Evolutionary conservation across 2,113 vertebrate species (phyloP), one percentile per base, ranked within the genome.

Genomic region (Ictalurus punctatus): DNA sequence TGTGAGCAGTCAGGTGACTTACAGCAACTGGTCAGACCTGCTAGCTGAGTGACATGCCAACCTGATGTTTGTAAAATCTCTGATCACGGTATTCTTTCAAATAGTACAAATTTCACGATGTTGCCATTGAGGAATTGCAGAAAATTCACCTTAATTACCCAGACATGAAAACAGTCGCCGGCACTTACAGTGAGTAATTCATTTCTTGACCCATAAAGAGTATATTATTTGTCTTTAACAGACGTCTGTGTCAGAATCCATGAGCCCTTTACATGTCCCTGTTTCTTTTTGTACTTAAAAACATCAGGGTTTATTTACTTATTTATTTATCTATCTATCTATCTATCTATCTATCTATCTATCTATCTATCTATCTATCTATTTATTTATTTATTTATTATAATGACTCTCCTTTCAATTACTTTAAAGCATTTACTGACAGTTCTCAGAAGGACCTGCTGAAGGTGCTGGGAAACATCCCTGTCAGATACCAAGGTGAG

Each of bases 391-490:
- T 44, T 6, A 44, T 58, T 80, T 6, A n/a, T 54, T 2, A 19
- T n/a, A 21, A 73, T 56, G 16, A 21, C 27, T 83, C 2, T 34
- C n/a, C 27, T 67, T 34, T 63, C 27, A 48, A 90, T 88, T 61
- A 90, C 73, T 86, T 94, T 95, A 89, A 92, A 99, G 98, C 97
- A 58, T 99, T 97, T 93, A 98, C 93, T 91, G 97, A 99, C 92
- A 95, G 95, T 91, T 96, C 96, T 65, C 98, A 98, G 92, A 99
- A 98, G 92, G 97, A 99, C 80, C 96, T 99, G 34, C 91, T 99
- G 89, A 98, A 97, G 93, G 92, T 98, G 89, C 95, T 95, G 25
- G 97, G 97, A 1, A 99, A 97, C 74, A 82, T 99, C 92, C 97
- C 97, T 6, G 96, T 98, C 82, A 93, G 93, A 88, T 97, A 97